Base-by-base conservation (phyloP, 1,140 invertebrate genomes). In the Phymorhynchus buccinoides region DNA sequence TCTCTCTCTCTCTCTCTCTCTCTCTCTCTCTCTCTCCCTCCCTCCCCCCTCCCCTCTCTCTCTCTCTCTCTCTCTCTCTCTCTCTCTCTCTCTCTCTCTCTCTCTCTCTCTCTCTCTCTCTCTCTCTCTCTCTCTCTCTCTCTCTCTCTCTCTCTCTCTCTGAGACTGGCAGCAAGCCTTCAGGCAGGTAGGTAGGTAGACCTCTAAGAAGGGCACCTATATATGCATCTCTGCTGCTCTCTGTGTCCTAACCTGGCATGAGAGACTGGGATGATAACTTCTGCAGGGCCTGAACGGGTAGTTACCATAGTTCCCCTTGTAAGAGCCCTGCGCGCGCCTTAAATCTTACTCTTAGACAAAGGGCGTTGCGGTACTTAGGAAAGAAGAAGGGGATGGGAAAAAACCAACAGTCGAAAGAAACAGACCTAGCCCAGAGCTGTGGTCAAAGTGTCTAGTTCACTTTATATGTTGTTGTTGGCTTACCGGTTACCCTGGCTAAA, bases 1-100 rank as follows among this genome's bases (percentile, higher is more conserved):
- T 62, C 56, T 62, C 56, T 62, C 56, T 62, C 56, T 62, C 56
- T 62, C 56, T 62, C 56, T 62, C 56, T 62, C 56, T 62, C 56
- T 62, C 56, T 62, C 56, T 62, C 6, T 62, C 56, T 62, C 56
- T 62, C 56, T 62, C 56, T 62, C 56, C n/a, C 56, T 62, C 56
- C n/a, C 56, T 62, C 12, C 4, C 14, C 56, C 56, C 22, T 4
- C n/a, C 56, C 27, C 18, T 62, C 7, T 7, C 18, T 7, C 18
- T 62, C 16, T 62, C 56, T 62, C 16, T 62, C 56, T 62, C 16
- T 62, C 56, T 62, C 7, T 62, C 56, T 62, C 7, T 62, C 56
- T 62, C 7, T 62, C 12, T 62, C 56, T 62, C 56, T 62, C 56
- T 62, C 56, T 22, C 7, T 62, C 56, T 62, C 56, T 62, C 56